Conservation (phyloP, 2,113 vertebrate species). For the Tapirus terrestris region DNA sequence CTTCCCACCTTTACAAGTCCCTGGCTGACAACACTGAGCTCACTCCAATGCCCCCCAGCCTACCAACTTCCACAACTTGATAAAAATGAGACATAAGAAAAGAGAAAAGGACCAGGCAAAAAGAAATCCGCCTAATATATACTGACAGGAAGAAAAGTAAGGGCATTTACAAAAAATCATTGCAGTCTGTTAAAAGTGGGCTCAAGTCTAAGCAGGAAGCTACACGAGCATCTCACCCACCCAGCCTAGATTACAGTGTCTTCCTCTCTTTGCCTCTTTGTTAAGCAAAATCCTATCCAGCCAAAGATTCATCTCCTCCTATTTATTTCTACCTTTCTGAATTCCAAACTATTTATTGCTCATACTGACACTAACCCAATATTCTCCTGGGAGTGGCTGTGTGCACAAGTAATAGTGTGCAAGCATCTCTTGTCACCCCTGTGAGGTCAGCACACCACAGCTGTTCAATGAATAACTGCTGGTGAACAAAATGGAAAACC, state of each 20-base stretch:
- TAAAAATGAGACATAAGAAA: neutral
- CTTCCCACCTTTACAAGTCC: neutral
- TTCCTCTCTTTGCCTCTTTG: neutral
- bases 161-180: neutral
- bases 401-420: neutral
- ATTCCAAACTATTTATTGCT: neutral
- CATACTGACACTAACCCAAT: neutral
- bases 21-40: neutral
- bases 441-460: neutral
- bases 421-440: neutral
- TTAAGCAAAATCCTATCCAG: neutral
- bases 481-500: neutral
- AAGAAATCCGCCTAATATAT: neutral
- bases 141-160: neutral
- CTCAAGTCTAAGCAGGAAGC: neutral
- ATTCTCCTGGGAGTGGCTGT: neutral
- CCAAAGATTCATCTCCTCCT: neutral
- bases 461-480: neutral
- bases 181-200: neutral
- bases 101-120: neutral
- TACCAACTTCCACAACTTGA: neutral
- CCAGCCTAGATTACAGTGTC: too few relatives aligned
- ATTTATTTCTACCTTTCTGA: neutral
- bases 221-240: fast-evolving
- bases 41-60: neutral